A percentile compares a stretch with the other conserved stretches of the same genome.
Conservation (phyloP, 2,113 vertebrate species). For the Tricholaema leucomelas region DNA sequence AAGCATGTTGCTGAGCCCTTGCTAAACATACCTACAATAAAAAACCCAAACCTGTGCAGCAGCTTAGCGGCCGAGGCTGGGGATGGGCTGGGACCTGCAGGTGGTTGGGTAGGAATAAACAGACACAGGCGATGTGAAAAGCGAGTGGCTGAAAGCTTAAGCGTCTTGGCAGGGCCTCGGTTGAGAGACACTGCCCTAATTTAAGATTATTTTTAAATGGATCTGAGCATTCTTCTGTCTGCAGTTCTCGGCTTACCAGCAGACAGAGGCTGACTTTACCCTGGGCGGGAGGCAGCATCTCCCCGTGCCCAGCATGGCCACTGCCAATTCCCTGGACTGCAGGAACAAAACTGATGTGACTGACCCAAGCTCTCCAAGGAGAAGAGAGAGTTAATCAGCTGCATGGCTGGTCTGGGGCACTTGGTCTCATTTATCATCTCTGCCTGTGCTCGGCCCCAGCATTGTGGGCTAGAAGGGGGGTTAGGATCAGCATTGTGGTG, state of each 20-base stretch:
- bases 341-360: accelerated
- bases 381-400: neutral
- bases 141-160: neutral
- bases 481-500: neutral
- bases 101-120: neutral
- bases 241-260: neutral
- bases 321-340: neutral
- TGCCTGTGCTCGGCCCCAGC: neutral
- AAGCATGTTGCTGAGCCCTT: neutral
- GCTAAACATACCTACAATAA: neutral
- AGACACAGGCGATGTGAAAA: neutral
- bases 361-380: accelerated
- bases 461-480: neutral
- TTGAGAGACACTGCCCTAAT: neutral
- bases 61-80: neutral
- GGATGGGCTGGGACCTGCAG: neutral
- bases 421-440: neutral
- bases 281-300: neutral
- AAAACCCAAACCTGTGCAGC: neutral
- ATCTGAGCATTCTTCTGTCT: neutral
- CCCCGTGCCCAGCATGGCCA: accelerated
- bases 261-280: neutral
- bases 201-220: neutral
- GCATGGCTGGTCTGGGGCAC: neutral
- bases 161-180: neutral